phyloP scores from a whole-genome alignment of 2,113 vertebrate species.

The Chionis minor region DNA sequence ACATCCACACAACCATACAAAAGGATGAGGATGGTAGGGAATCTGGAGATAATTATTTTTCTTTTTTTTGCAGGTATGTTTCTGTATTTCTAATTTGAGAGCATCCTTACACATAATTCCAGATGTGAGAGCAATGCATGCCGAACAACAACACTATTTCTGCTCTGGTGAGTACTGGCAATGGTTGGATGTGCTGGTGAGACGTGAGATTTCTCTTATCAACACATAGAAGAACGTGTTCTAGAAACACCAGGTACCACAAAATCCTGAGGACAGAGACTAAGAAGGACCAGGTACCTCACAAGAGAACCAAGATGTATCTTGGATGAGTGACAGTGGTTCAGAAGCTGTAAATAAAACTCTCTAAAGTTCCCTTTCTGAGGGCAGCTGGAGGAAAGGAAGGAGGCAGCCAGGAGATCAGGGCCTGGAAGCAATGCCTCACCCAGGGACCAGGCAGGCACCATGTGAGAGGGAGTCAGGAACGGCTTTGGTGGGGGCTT shows the following conservation, averaged over 20 bases:
- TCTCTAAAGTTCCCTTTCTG: background rate
- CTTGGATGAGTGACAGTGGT: background rate
- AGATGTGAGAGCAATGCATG: background rate
- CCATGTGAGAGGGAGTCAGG: background rate
- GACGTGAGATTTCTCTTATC: background rate
- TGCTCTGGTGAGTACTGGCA: background rate
- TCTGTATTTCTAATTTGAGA: background rate
- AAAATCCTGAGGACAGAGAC: background rate
- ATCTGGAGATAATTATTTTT: background rate
- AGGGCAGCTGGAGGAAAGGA: background rate
- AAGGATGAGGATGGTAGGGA: background rate
- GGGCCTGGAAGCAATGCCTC: background rate
- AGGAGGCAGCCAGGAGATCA: background rate
- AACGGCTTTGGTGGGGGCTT: background rate
- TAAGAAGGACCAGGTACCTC: background rate
- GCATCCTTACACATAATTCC: background rate
- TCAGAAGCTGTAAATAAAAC: background rate
- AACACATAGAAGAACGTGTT: background rate
- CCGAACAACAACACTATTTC: background rate
- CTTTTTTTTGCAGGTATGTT: background rate
- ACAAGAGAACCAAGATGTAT: background rate
- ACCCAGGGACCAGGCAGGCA: fast-evolving
- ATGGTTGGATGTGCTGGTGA: background rate
- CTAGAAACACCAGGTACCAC: background rate
- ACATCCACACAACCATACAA: background rate